A percentile compares a stretch with the other conserved stretches of the same genome.
Conservation (phyloP, 2,888 invertebrate genomes). For the Xanthia icteritia region DNA sequence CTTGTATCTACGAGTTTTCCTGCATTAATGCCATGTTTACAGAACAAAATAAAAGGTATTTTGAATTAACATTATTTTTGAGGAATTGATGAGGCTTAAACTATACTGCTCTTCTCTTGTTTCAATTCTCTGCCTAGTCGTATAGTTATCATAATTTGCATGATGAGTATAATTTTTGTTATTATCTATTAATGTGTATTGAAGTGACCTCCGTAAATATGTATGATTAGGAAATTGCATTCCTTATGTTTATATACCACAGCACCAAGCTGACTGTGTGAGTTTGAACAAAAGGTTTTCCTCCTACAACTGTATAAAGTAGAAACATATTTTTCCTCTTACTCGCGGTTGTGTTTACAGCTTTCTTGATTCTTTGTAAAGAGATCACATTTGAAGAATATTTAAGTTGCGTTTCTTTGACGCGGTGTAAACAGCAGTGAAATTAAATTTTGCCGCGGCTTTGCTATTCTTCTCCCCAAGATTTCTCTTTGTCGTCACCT, state of each 20-base stretch:
- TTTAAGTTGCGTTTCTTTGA: constrained; percentile 70
- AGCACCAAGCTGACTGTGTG: constrained; percentile 35
- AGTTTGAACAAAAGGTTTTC: constrained; percentile 61
- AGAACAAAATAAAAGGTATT: background rate
- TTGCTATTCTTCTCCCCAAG: constrained; percentile 67
- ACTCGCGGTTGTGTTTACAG: constrained; percentile 31
- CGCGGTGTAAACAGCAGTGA: constrained; percentile 68
- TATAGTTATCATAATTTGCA: background rate
- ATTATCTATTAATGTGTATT: no score
- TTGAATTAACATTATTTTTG: background rate
- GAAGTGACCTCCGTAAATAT: background rate
- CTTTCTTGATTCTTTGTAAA: constrained; percentile 40
- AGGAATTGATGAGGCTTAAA: background rate
- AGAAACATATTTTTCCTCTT: constrained; percentile 28
- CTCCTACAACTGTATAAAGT: background rate
- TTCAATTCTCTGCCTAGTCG: background rate
- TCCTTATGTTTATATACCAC: background rate
- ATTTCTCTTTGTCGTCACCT: constrained; percentile 61
- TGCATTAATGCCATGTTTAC: constrained; percentile 8
- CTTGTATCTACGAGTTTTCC: constrained; percentile 30
- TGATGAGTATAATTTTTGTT: no score
- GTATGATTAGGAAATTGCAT: background rate
- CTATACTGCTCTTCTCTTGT: background rate
- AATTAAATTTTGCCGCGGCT: constrained; percentile 74
- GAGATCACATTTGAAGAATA: constrained; percentile 64